A percentile compares a stretch with the other conserved stretches of the same genome.
Conservation (phyloP, 2,888 invertebrate genomes). For the Synanthedon vespiformis region DNA sequence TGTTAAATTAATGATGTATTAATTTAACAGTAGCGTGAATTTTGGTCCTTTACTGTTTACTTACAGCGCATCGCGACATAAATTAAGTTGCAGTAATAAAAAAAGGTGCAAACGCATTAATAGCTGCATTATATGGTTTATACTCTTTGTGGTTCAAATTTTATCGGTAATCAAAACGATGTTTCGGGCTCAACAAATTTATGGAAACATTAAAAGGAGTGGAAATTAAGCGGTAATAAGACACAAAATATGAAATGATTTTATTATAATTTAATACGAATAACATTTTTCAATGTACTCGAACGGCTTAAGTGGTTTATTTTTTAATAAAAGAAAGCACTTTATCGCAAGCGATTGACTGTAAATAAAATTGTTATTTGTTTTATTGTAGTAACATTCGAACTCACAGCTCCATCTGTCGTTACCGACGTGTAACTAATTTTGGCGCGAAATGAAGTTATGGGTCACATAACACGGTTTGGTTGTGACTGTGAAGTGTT, state of each 20-base stretch:
- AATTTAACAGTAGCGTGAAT: not conserved
- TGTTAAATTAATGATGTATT: not conserved
- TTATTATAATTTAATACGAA: not conserved
- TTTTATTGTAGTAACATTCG: no score
- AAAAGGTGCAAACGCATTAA: constrained; percentile 49
- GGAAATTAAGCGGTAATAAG: constrained; percentile 28
- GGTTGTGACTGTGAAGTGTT: no score
- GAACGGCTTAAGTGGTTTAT: not conserved
- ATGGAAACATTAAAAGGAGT: constrained; percentile 36
- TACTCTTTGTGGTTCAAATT: constrained; percentile 31
- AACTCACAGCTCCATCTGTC: no score
- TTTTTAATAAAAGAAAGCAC: not conserved
- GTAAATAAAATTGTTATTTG: no score
- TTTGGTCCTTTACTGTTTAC: constrained; percentile 1
- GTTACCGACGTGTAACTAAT: no score
- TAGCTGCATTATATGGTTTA: constrained; percentile 36
- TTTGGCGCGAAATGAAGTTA: no score
- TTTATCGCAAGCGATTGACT: no score
- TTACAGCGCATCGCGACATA: constrained; percentile 10
- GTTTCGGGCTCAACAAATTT: constrained; percentile 31
- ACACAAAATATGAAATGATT: constrained; percentile 6
- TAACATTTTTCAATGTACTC: not conserved
- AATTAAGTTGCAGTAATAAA: constrained; percentile 24
- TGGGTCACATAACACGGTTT: no score
- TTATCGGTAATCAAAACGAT: constrained; percentile 47